Base-by-base conservation (phyloP, 2,888 invertebrate genomes). In the Scelioninae gen. 1 region DNA sequence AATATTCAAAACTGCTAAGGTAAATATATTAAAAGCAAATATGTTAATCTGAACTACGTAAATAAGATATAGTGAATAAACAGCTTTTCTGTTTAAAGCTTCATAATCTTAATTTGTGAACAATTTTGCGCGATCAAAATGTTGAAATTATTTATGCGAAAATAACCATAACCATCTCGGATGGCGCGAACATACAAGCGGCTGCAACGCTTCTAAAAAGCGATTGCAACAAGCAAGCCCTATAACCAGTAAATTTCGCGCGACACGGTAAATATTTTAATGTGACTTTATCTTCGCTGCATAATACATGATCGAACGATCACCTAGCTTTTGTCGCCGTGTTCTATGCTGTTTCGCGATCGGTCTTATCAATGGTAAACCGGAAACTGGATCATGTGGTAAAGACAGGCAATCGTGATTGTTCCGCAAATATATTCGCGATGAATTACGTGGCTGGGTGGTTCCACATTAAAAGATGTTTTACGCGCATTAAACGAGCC, bases 401-500 rank as follows among this genome's bases (percentile, higher is more conserved):
- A n/a, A n/a, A n/a, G n/a, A n/a, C n/a, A n/a, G n/a, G n/a, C n/a
- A 53, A 82, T 74, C 74, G 51, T 62, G 76, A 76, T 71, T 71
- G 65, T 55, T 40, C 58, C 62, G 63, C 56, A 62, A 74, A 68
- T 66, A 40, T 63, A 68, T 47, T 3, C 23, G 45, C 16, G 66
- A 5, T 23, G 11, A 49, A 63, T n/a, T 63, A 47, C 38, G 29
- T 40, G 38, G 40, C n/a, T n/a, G n/a, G n/a, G 40, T 7, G 47
- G 56, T 10, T 47, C 13, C 55, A 66, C 66, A 71, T 82, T 72
- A 82, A 77, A 82, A 74, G 66, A 72, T 82, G 71, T 82, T 82
- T 77, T 72, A 82, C 82, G 71, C 72, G 71, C 82, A 82, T 77
- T 76, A 81, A 34, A 53, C 51, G 43, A 51, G 75, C 75, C 80